These are phyloP conservation scores for Neofelis nebulosa DNA, from an alignment of 2,113 vertebrate species.

Conservation along the genomic window DNA sequence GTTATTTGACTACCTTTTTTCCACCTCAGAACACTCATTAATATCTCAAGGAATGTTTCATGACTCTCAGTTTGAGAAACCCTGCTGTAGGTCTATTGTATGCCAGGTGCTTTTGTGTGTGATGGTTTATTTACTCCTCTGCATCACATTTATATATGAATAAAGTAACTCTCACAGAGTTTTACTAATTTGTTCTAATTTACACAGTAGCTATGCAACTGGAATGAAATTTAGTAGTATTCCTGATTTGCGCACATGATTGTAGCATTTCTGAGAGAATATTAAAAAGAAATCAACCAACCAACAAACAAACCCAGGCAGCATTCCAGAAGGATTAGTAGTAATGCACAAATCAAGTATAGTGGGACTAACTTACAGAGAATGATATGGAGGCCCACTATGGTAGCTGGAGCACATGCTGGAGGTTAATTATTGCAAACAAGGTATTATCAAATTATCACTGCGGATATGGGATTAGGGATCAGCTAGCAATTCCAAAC, in stretches of 20 bases:
- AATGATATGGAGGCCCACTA: not conserved
- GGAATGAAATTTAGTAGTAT: not conserved
- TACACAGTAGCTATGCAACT: not conserved
- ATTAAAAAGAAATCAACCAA: not conserved
- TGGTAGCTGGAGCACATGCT: not conserved
- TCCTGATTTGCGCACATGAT: not conserved
- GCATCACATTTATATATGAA: not conserved
- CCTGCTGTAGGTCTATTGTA: not conserved
- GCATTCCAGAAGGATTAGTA: not conserved
- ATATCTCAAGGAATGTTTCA: not conserved
- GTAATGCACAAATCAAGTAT: not conserved
- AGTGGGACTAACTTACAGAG: not conserved
- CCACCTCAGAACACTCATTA: not conserved
- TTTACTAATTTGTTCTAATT: slow-evolving; percentile 3
- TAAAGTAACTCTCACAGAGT: not conserved
- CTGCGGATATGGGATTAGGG: not conserved
- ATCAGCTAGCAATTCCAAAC: not conserved
- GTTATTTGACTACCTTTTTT: not conserved
- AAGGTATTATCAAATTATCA: not conserved
- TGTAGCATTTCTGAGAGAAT: not conserved
- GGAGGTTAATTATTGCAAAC: not conserved
- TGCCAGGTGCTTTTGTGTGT: not conserved
- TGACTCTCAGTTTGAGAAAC: not conserved
- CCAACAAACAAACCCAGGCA: not conserved
- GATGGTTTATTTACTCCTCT: not conserved